Percentiles rank a stretch among this genome's conserved stretches.
Conservation (phyloP, 2,797 vertebrate species). For the Cuculus canorus region DNA sequence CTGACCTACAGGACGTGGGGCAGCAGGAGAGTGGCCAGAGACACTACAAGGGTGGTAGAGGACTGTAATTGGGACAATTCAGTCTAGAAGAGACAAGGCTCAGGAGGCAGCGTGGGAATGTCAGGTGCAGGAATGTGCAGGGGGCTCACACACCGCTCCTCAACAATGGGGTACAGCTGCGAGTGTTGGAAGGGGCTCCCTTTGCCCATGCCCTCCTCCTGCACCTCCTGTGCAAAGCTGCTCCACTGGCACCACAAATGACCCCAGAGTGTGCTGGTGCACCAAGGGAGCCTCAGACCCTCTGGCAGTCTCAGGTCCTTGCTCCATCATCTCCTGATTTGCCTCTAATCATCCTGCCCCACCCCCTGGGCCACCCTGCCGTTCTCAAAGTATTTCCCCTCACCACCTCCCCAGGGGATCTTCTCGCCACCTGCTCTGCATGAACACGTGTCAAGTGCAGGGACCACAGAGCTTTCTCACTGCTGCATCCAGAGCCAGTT, state of each 20-base stretch:
- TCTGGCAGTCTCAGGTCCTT: neutral
- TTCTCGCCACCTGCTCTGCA: neutral
- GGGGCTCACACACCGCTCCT: neutral
- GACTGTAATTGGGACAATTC: neutral
- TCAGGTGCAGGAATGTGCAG: neutral
- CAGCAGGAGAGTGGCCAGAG: neutral
- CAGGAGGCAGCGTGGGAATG: neutral
- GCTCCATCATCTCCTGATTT: neutral
- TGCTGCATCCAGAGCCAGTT: neutral
- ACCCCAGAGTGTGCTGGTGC: neutral
- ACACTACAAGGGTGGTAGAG: neutral
- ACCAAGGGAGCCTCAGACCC: neutral
- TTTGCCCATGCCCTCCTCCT: neutral
- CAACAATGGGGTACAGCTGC: neutral
- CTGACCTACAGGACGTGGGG: neutral
- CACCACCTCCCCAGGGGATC: neutral
- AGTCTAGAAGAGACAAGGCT: neutral
- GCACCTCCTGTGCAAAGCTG: neutral
- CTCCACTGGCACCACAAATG: neutral
- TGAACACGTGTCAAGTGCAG: accelerated
- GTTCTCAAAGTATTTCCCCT: neutral
- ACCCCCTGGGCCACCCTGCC: neutral
- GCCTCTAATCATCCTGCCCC: neutral
- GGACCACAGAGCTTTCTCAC: neutral
- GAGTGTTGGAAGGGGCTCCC: neutral